phyloP scores from a whole-genome alignment of 2,113 vertebrate genomes.

The Actinemys pallida region DNA sequence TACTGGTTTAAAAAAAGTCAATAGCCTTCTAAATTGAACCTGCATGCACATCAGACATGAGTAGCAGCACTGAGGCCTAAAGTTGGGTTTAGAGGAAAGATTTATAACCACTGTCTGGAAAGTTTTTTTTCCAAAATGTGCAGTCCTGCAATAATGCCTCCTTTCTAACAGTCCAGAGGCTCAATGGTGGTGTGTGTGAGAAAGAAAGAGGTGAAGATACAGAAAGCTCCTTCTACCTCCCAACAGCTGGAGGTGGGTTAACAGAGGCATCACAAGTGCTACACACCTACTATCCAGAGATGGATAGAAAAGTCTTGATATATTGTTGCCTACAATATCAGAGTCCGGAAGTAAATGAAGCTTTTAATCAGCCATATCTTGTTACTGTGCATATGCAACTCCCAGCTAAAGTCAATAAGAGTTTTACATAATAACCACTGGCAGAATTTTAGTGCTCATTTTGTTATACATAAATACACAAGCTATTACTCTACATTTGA shows the following conservation, averaged over 20 bases:
- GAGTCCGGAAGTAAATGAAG: neutral
- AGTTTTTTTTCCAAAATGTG: neutral
- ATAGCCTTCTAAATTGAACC: neutral
- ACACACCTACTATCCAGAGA: neutral
- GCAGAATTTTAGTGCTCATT: neutral
- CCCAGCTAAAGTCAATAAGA: neutral
- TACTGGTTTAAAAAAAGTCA: neutral
- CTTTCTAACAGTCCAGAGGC: neutral
- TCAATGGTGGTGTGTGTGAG: neutral
- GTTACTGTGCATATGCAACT: neutral
- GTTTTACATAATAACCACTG: neutral
- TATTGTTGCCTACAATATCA: no score
- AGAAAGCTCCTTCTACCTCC: neutral
- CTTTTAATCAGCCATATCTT: neutral
- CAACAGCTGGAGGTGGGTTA: neutral
- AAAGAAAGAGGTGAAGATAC: neutral
- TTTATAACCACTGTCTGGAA: neutral
- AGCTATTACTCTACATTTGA: neutral
- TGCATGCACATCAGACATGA: neutral
- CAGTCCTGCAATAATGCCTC: no score
- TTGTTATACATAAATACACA: neutral
- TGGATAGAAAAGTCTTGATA: neutral
- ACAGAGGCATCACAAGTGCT: neutral
- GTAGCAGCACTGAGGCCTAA: neutral
- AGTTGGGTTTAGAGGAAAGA: neutral